Base-by-base conservation (phyloP, 2,797 vertebrate genomes). In the Phoeniculus purpureus region DNA sequence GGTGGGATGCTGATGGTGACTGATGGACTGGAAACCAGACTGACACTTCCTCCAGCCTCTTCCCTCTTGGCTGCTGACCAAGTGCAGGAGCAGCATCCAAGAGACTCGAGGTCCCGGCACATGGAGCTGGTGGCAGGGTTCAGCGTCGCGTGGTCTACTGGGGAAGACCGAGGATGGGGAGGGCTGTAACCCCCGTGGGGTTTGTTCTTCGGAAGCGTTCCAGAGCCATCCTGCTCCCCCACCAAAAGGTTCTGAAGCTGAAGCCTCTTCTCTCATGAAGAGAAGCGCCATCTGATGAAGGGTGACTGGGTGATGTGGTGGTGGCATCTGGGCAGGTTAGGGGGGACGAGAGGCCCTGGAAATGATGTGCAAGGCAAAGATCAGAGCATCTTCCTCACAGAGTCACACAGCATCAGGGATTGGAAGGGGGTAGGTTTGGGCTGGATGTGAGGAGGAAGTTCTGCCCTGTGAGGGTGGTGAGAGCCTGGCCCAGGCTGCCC, bases 341-440 rank as follows among this genome's bases (percentile, higher is more conserved):
- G 25, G 25, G 32, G 55, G 19, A 43, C 45, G 34, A 21, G 29
- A 60, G 80, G 10, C 54, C 9, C 15, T 15, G 32, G 56, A 13
- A 26, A 21, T 17, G 15, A 25, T 68, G 14, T 15, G 12, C 0
- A 0, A 48, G 29, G 26, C 1, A 2, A n/a, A 62, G 48, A n/a
- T n/a, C 59, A 65, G 70, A 70, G 65, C 61, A 27, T 20, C 23
- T 48, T 31, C 62, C 8, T 37, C 37, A 8, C 37, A 37, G 12
- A 12, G 37, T 37, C 37, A 37, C 37, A 37, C 9, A 37, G 12
- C 37, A 37, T 37, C 9, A 37, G 37, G 37, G 37, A 37, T 37
- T 37, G 37, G 37, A 37, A 37, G 37, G 37, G 43, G 43, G 43
- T 16, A 43, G 43, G 10, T 43, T 43, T 43, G 43, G 43, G 14